Conservation (phyloP, 2,888 invertebrate species). For the Synergus japonicus region DNA sequence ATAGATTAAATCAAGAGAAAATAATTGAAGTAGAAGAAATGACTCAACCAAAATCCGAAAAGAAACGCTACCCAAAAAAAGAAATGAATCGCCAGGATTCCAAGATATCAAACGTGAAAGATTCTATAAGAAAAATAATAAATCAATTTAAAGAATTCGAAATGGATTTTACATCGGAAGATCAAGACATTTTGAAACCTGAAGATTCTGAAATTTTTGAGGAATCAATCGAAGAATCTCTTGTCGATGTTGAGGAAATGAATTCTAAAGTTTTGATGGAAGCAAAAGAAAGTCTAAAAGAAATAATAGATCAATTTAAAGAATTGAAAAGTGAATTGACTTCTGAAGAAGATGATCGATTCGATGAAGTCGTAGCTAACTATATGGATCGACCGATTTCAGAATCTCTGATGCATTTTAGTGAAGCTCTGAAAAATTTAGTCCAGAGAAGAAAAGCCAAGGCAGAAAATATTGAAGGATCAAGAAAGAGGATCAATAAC, state of each 20-base stretch:
- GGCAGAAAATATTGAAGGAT: constrained; percentile 46
- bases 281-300: constrained; percentile 69
- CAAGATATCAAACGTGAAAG: constrained; percentile 61
- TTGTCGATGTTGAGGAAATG: constrained; percentile 46
- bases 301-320: constrained; percentile 73
- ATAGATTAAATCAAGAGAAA: background rate
- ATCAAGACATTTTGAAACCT: constrained; percentile 24
- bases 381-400: constrained; percentile 70
- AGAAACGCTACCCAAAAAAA: constrained; percentile 56
- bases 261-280: constrained; percentile 58
- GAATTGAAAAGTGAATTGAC: constrained; percentile 70
- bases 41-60: constrained; percentile 69
- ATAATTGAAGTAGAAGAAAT: background rate
- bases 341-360: constrained; percentile 68
- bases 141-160: constrained; percentile 74
- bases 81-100: constrained; percentile 49
- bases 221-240: constrained; percentile 49
- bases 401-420: constrained; percentile 71
- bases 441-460: constrained; percentile 64
- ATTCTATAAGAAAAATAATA: constrained; percentile 73
- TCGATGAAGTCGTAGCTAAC: constrained; percentile 67
- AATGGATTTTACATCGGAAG: constrained; percentile 67
- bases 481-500: constrained; percentile 43
- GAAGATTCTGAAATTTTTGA: constrained; percentile 51
- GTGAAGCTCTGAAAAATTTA: constrained; percentile 70